These are phyloP conservation scores for Noctua fimbriata DNA, from an alignment of 2,888 invertebrate genomes.

Conservation along the genomic window DNA sequence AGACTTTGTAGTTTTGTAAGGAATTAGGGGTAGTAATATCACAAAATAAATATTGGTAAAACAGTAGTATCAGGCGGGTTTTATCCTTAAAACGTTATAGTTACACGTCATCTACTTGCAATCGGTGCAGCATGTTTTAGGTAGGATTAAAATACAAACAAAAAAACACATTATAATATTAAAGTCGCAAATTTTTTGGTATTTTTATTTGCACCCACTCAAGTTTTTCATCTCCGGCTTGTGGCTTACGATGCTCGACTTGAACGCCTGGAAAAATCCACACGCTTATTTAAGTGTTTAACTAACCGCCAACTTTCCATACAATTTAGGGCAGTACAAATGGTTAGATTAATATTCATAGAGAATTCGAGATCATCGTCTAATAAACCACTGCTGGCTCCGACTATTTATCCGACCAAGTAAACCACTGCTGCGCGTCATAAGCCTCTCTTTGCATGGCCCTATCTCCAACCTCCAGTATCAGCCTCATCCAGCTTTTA, in stretches of 20 bases:
- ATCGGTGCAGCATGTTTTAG: background rate
- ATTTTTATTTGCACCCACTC: conserved; percentile 83
- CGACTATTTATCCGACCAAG: background rate
- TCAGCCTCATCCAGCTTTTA: background rate
- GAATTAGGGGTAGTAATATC: background rate
- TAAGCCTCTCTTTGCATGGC: background rate
- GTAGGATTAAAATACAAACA: conserved; percentile 14
- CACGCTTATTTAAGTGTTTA: background rate
- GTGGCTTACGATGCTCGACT: conserved; percentile 67
- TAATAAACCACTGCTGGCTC: background rate
- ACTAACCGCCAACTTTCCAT: background rate
- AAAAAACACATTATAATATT: background rate
- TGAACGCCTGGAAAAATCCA: conserved; percentile 73
- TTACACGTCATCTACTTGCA: background rate
- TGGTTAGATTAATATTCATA: background rate
- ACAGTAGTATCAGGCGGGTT: background rate
- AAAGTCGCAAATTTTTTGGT: conserved; percentile 66
- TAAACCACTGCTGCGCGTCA: background rate
- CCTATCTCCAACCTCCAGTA: background rate
- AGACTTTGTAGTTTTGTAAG: background rate
- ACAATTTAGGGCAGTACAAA: background rate
- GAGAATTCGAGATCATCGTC: background rate
- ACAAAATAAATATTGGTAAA: background rate
- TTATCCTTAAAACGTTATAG: background rate
- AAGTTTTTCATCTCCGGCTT: conserved; percentile 71